Percentiles rank a stretch among this genome's conserved stretches.
Conservation (phyloP, 2,797 vertebrate genomes). For the Hafferia zeledoni region DNA sequence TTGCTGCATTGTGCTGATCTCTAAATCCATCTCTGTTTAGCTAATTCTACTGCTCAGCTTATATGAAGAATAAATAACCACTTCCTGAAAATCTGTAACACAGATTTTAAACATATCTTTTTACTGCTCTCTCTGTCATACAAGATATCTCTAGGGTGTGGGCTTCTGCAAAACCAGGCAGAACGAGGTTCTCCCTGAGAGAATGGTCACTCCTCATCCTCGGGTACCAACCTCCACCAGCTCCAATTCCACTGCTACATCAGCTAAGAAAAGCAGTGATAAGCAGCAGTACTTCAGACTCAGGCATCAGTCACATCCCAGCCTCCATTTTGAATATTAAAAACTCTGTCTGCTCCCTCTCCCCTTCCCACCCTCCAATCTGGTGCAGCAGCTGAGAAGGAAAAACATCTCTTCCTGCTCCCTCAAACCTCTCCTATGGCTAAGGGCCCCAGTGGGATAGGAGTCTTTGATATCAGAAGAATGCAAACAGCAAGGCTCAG, state of each 20-base stretch:
- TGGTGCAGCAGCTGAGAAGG: neutral
- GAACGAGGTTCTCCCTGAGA: neutral
- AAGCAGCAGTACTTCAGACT: neutral
- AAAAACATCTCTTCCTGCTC: constrained; percentile 44
- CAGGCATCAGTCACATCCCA: neutral
- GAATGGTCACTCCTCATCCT: neutral
- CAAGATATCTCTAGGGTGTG: neutral
- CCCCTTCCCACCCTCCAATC: neutral
- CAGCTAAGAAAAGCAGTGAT: neutral
- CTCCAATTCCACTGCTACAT: neutral
- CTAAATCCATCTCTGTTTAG: constrained; percentile 54
- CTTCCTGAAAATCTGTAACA: constrained; percentile 35
- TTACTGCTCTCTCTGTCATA: neutral
- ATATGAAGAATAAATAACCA: constrained; percentile 54
- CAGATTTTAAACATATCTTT: neutral
- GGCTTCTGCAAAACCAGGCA: neutral
- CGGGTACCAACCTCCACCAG: neutral
- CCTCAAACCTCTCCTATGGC: constrained; percentile 45
- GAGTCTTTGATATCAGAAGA: constrained; percentile 54
- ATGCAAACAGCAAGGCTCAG: constrained; percentile 48
- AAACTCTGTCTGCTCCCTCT: neutral
- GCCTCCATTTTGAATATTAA: neutral
- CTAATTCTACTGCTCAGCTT: constrained; percentile 57
- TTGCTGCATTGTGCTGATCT: constrained; percentile 42
- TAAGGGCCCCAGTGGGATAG: constrained; percentile 5